These are phyloP conservation scores for Apostichopus parvimensis DNA, from an alignment of 35 echinoderm and acorn worm genomes.

Conservation along the genomic window DNA sequence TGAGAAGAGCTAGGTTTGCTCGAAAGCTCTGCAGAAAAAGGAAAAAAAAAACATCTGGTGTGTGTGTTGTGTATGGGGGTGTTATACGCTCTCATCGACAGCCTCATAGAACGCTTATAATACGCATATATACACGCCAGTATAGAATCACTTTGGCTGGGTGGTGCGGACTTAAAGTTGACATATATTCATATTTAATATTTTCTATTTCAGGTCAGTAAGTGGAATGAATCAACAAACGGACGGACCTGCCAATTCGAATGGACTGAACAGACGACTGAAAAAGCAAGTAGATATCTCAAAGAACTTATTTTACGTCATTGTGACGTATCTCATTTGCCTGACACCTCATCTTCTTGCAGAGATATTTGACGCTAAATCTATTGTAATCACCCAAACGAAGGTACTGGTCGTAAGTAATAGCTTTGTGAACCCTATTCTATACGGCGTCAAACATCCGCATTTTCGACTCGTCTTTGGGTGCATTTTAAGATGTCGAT, in stretches of 20 bases:
- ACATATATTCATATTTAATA: background rate
- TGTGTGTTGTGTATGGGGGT: too few relatives aligned
- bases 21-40: too few relatives aligned
- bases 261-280: background rate
- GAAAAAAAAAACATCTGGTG: too few relatives aligned
- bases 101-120: too few relatives aligned
- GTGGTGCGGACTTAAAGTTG: background rate
- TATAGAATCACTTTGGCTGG: too few relatives aligned
- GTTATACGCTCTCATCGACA: too few relatives aligned
- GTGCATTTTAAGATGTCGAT: conserved; percentile 24
- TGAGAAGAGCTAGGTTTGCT: too few relatives aligned
- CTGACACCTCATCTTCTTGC: background rate
- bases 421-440: conserved; percentile 2
- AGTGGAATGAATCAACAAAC: background rate
- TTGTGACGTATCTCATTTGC: conserved; percentile 10
- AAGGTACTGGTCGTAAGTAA: conserved; percentile 8
- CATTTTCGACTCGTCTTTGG: conserved; percentile 23
- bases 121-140: too few relatives aligned
- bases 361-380: background rate
- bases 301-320: conserved; percentile 32
- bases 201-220: background rate
- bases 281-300: conserved; percentile 39
- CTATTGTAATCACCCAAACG: background rate
- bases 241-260: background rate
- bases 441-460: conserved; percentile 44